Conservation (phyloP, 2,113 vertebrate genomes). For the Eulemur rufifrons region DNA sequence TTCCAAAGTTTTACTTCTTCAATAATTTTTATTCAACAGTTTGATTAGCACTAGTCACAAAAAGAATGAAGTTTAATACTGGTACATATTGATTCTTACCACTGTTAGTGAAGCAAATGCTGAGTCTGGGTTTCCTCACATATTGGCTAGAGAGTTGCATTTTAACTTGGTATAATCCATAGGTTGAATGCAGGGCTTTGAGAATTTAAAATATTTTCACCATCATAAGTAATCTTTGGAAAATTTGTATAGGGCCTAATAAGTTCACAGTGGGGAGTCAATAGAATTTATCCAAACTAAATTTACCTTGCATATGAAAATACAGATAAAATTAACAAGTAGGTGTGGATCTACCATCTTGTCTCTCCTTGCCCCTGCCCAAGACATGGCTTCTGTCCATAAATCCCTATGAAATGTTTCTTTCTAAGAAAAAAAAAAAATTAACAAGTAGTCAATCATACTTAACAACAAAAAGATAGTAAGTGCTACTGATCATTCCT, state of each 20-base stretch:
- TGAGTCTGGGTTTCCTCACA: neutral
- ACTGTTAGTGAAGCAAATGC: neutral
- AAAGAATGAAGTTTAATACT: constrained; percentile 4
- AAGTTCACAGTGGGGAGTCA: neutral
- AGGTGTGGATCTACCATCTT: no score
- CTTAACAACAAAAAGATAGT: neutral
- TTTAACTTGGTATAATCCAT: neutral
- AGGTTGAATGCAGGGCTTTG: neutral
- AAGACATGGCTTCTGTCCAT: no score
- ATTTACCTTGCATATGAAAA: neutral
- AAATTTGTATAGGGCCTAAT: neutral
- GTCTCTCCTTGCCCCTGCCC: no score
- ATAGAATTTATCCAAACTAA: constrained; percentile 11
- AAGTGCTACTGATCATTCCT: neutral
- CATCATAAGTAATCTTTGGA: neutral
- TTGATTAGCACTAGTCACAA: neutral
- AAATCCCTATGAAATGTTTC: no score
- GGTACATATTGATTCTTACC: neutral
- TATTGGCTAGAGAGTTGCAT: neutral
- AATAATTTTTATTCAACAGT: neutral
- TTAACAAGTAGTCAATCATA: neutral
- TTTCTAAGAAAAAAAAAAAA: no score
- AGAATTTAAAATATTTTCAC: constrained; percentile 40
- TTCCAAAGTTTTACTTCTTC: neutral
- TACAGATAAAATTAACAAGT: neutral